Evolutionary conservation across 2,888 invertebrate species (phyloP).

Genomic region (Lepidonotus clava): DNA sequence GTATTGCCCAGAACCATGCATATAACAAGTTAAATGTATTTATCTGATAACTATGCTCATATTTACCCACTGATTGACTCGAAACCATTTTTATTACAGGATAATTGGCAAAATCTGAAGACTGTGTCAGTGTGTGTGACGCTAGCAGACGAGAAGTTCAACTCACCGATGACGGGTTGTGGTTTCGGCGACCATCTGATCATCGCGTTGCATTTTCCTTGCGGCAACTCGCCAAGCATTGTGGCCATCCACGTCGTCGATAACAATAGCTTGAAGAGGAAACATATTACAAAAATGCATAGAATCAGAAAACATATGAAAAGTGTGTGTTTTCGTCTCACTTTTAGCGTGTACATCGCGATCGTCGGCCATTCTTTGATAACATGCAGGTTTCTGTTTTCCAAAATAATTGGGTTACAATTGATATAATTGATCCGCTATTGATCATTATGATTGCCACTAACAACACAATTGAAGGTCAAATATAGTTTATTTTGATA

Average conservation of each 20-base stretch:
- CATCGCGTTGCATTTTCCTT: neutral
- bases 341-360: constrained; percentile 29
- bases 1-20: too few relatives aligned
- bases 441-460: too few relatives aligned
- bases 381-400: neutral
- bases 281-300: neutral
- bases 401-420: neutral
- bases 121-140: too few relatives aligned
- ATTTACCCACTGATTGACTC: neutral
- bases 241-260: neutral
- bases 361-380: constrained; percentile 32
- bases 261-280: neutral
- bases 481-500: too few relatives aligned
- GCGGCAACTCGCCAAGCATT: neutral
- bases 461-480: too few relatives aligned
- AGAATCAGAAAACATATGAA: neutral
- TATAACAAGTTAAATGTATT: neutral
- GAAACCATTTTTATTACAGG: neutral
- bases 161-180: constrained; percentile 36
- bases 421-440: too few relatives aligned
- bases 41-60: neutral
- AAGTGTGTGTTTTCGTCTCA: constrained; percentile 11
- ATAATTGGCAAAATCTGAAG: too few relatives aligned
- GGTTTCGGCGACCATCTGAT: constrained; percentile 25
- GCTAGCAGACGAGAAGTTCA: neutral